Base-by-base conservation (phyloP, 2,888 invertebrate species). In the Microdon myrmicae region DNA sequence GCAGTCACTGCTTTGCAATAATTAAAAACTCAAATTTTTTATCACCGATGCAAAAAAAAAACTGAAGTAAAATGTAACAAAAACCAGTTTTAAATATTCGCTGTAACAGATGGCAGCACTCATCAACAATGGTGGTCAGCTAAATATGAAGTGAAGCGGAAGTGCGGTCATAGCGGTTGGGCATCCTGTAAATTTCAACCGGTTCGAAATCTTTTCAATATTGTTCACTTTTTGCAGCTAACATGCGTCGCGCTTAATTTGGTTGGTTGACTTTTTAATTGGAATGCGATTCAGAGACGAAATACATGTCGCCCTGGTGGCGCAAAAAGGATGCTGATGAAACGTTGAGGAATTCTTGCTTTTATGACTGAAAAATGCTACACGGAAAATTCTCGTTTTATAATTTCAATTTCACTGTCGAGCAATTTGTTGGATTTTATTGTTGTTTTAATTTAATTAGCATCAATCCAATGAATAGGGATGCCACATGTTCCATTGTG, bases 221-320 rank as follows among this genome's bases (percentile, higher is more conserved):
- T 45, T 49, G 51, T 64, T 56, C 47, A 51, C 47, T 64, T 64
- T 58, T 47, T 64, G 51, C 64, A 64, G 64, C 53, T 64, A 58
- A 58, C 64, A 58, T 53, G 58, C 64, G 58, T 58, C 58, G 51
- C 51, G 51, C 64, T 64, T 64, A 64, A 64, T 64, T 58, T 64
- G 51, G 58, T 58, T 53, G 58, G 64, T 47, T 51, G 58, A 31
- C 32, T 26, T 56, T 64, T 64, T 58, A 64, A 64, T 51, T 64
- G 64, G 43, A 58, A 51, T 26, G 49, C 43, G 22, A 26, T 9
- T 37, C 45, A 54, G 54, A n/a, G n/a, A n/a, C n/a, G n/a, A n/a
- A n/a, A n/a, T n/a, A n/a, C 49, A 49, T 56, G n/a, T n/a, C 23
- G 14, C 22, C 8, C 32, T 10, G 28, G 19, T 8, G 10, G 26